Base-by-base conservation (phyloP, 2,797 vertebrate species). In the Poeciliopsis paucimaculata region DNA sequence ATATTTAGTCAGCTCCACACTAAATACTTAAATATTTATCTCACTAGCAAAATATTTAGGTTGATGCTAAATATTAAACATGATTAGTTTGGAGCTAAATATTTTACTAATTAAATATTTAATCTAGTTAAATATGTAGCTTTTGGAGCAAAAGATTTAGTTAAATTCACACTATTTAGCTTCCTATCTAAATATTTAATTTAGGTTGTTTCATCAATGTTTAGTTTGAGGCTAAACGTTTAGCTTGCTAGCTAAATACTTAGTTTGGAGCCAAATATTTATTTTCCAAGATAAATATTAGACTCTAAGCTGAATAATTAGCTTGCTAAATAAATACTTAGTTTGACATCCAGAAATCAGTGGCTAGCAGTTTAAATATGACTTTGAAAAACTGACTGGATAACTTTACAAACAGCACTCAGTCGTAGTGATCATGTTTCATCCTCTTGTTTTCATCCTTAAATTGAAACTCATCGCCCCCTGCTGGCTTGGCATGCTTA, bases 401-500 rank as follows among this genome's bases (percentile, higher is more conserved):
- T 55, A n/a, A 55, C 23, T 55, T 55, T n/a, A 55, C 26, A 55
- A 55, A n/a, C 26, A 0, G 53, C 10, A 0, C 53, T n/a, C 26
- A 11, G 0, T 55, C 12, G 26, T 12, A 55, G 10, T 55, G 53
- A 12, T 5, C 39, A 43, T 72, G 12, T 49, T 26, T 49, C 46
- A 12, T 39, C 34, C 16, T 53, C 6, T 55, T n/a, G 49, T 53
- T 74, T n/a, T 74, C 10, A 39, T 26, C 15, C 31, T 73, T 16
- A n/a, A 51, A 49, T 36, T 39, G 34, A 51, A 73, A 28, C 0
- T 39, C n/a, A 53, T 41, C 73, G 49, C 73, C 73, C 36, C 51
- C 73, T 75, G 4, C 20, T 57, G 73, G 73, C 51, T 15, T 28
- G 51, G 73, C 51, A 18, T 43, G n/a, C 36, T 75, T 57, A 41